Percentiles rank a stretch among this genome's conserved stretches.
Evolutionary conservation across 2,888 invertebrate species (phyloP).

Genomic region (Linnaemya tessellans): DNA sequence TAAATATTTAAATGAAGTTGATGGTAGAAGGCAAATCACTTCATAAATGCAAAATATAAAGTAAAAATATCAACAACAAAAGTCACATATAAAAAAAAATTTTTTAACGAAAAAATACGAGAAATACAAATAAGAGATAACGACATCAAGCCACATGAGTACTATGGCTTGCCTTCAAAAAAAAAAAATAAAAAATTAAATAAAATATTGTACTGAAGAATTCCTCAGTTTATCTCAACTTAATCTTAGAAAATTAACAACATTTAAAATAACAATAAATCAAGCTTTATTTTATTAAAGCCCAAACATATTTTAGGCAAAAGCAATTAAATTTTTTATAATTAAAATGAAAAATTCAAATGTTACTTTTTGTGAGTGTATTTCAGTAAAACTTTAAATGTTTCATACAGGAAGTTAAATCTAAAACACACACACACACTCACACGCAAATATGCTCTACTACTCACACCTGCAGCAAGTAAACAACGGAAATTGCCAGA

Average conservation of each 20-base stretch:
- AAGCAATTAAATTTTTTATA: neutral
- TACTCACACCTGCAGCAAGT: neutral
- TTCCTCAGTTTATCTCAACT: conserved; percentile 35
- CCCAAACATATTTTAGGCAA: neutral
- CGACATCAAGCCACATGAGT: conserved; percentile 34
- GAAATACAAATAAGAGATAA: conserved; percentile 54
- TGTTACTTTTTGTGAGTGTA: conserved; percentile 25
- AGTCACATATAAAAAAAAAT: conserved; percentile 44
- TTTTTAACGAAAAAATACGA: conserved; percentile 34
- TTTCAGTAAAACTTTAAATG: conserved; percentile 2
- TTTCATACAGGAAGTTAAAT: conserved; percentile 66
- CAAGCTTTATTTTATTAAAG: neutral
- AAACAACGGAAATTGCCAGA: conserved; percentile 59
- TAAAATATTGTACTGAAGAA: conserved; percentile 11
- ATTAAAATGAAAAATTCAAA: neutral
- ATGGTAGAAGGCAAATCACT: conserved; percentile 72
- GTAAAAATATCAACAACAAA: conserved; percentile 55
- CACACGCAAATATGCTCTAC: neutral
- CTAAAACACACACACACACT: conserved; percentile 18
- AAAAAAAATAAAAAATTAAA: neutral
- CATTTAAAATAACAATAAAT: conserved; percentile 16
- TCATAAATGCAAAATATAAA: conserved; percentile 70
- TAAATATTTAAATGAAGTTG: conserved; percentile 71
- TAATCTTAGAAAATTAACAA: conserved; percentile 39
- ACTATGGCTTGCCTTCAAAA: conserved; percentile 56